Base-by-base conservation (phyloP, 1,140 invertebrate genomes). In the Drosophila ironensis region DNA sequence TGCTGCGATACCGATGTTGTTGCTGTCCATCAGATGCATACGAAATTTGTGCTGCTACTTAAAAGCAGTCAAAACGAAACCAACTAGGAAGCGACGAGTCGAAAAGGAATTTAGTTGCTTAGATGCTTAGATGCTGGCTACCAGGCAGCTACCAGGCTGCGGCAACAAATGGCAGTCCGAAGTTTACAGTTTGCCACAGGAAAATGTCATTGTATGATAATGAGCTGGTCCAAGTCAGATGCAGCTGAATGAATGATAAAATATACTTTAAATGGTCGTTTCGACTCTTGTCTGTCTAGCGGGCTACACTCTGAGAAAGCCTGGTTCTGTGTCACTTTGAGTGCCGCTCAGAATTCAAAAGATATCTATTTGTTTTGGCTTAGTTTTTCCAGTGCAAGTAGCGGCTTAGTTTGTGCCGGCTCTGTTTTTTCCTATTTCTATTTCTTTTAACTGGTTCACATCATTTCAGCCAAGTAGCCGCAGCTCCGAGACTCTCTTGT, bases 161-260 rank as follows among this genome's bases (percentile, higher is more conserved):
- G 45, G 33, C 68, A 69, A 77, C 77, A 76, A 82, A 81, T 82
- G 77, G 68, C 63, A 67, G 45, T 54, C 68, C 46, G 44, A 57
- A 66, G 64, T 86, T 52, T 72, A 72, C 60, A 84, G 80, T 84
- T 80, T 81, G 72, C 72, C 66, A 27, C 40, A 52, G 66, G 80
- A 54, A 86, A 86, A 86, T 86, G 80, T 86, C 80, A 86, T 86
- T 86, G 80, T 86, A 86, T 86, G 80, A 86, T 86, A 86, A 86
- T 86, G 80, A 86, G 78, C 78, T 72, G 60, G 68, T 82, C 78
- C 68, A 72, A 81, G 72, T 69, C 72, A 82, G 78, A 73, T 78
- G 78, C 78, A 78, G 78, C 70, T 82, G 78, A 82, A 82, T 82
- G 78, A 84, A 84, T 82, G 78, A 82, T 82, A 82, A 82, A 82